Base-by-base conservation (phyloP, 2,888 invertebrate species). In the Galerucella calmariensis region DNA sequence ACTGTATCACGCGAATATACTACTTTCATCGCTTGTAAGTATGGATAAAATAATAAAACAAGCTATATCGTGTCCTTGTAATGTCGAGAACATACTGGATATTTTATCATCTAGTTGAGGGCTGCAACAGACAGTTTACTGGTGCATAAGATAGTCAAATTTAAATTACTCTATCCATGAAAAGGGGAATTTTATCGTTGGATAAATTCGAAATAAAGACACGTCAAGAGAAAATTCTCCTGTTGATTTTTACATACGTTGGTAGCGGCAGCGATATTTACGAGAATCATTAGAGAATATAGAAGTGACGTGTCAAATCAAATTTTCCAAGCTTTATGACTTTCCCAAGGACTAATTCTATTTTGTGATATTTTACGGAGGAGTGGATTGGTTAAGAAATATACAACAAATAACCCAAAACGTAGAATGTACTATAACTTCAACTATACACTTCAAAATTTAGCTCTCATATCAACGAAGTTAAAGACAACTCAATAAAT, bases 101-200 rank as follows among this genome's bases (percentile, higher is more conserved):
- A 69, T 70, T 67, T 68, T 70, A 61, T 69, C 67, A 61, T 69
- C 48, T 61, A 69, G 69, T 48, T 53, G 58, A 35, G 46, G 51
- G 27, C 46, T 74, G 74, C 58, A 66, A 66, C 41, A 58, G 74
- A 74, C 74, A 74, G 69, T 53, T 70, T 58, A 69, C 66, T 67
- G 69, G 66, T 69, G 69, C 65, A 69, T 69, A 51, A 58, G 48
- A 16, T 72, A 66, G 72, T 72, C 67, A 72, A 72, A 66, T 66
- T 72, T 48, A 66, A 67, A 58, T 59, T 44, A 66, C 46, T 72
- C 46, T 67, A 46, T 59, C 35, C 48, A 48, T 66, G 58, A 58
- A 71, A 59, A 46, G 58, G 35, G 56, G 46, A 65, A n/a, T 66
- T 72, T 67, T 67, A 72, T 66, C 66, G 66, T 48, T 44, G 41